Percentiles rank a stretch among this genome's conserved stretches.
Conservation (phyloP, 2,888 invertebrate species). For the Esperia sulphurella region DNA sequence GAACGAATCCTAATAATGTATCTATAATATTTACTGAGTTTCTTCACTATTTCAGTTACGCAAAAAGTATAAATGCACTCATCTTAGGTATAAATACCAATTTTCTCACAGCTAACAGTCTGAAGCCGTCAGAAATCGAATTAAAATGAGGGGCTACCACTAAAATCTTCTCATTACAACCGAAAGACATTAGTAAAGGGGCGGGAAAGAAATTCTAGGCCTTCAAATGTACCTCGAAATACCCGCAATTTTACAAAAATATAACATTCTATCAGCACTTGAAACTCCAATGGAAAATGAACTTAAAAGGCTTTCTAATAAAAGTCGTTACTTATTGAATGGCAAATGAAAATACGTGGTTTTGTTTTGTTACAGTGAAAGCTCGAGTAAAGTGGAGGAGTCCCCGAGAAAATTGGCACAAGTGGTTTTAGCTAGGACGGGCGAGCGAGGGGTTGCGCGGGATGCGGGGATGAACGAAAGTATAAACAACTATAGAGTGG, state of each 20-base stretch:
- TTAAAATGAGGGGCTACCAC: constrained; percentile 56
- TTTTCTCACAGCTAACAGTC: constrained; percentile 13
- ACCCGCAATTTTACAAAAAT: constrained; percentile 24
- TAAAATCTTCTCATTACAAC: constrained; percentile 71
- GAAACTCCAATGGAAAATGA: constrained; percentile 29
- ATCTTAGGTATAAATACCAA: neutral
- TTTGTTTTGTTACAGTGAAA: constrained; percentile 42
- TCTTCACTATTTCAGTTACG: too few relatives aligned
- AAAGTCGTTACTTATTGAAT: constrained; percentile 36
- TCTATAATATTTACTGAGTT: too few relatives aligned
- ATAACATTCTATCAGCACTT: constrained; percentile 19
- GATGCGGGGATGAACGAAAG: constrained; percentile 42
- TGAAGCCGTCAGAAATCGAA: constrained; percentile 38
- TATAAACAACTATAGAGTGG: constrained; percentile 12
- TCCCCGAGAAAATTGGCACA: constrained; percentile 78
- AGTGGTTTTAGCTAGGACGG: constrained; percentile 74
- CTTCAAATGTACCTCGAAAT: constrained; percentile 63
- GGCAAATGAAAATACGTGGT: constrained; percentile 44
- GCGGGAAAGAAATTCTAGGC: constrained; percentile 67
- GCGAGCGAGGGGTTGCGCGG: constrained; percentile 40
- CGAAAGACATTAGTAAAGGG: constrained; percentile 65
- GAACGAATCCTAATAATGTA: too few relatives aligned
- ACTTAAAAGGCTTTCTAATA: constrained; percentile 33
- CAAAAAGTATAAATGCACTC: too few relatives aligned
- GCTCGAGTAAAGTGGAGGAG: constrained; percentile 76